Evolutionary conservation across 2,888 invertebrate species (phyloP).

Genomic region (Bedellia somnulentella): DNA sequence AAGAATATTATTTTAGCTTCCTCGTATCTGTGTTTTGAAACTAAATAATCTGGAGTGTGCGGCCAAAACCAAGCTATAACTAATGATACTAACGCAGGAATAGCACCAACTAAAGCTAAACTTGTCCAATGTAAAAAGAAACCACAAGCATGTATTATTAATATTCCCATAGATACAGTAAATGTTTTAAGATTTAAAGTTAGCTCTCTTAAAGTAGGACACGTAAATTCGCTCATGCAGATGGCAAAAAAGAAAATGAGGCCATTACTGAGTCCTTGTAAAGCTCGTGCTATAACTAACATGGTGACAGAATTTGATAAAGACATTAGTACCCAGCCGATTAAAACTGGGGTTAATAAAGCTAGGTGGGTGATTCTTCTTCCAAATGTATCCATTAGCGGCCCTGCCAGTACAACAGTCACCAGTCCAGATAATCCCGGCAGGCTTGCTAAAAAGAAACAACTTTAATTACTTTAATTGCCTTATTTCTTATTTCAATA

Average conservation of each 20-base stretch:
- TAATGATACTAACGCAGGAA: not conserved
- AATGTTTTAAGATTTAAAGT: not conserved
- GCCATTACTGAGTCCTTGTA: conserved; percentile 2
- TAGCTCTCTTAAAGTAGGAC: conserved; percentile 1
- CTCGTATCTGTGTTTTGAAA: conserved; percentile 1
- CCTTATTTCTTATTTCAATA: no score
- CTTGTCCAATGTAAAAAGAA: conserved; percentile 3
- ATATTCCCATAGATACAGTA: not conserved
- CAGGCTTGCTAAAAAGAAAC: not conserved
- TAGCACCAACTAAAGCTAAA: not conserved
- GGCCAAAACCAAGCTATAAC: not conserved
- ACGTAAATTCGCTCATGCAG: conserved; percentile 1
- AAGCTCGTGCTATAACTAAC: not conserved
- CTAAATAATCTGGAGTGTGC: conserved; percentile 2
- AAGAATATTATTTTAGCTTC: conserved; percentile 3
- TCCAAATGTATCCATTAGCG: conserved; percentile 2
- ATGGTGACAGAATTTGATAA: not conserved
- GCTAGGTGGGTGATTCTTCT: not conserved
- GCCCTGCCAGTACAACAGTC: not conserved
- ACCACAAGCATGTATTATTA: conserved; percentile 2
- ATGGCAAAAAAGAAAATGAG: not conserved
- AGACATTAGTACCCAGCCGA: conserved; percentile 1
- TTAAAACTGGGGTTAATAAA: not conserved
- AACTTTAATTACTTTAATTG: no score
- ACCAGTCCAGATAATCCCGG: not conserved